Conservation (phyloP, 1,140 invertebrate species). For the Epicauta chinensis region DNA sequence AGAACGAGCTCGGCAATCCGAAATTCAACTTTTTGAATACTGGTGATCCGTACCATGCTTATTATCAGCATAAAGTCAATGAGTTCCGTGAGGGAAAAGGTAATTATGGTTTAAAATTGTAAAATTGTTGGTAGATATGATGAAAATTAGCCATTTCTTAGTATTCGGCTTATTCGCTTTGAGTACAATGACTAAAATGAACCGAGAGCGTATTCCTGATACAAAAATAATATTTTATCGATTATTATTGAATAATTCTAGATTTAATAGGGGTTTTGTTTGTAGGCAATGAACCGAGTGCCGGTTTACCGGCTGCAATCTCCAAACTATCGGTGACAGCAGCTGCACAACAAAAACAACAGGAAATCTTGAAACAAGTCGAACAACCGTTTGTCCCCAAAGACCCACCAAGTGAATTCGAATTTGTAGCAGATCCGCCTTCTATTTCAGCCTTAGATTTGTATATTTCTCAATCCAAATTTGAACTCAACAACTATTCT, state of each 20-base stretch:
- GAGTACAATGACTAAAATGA: conserved; percentile 32
- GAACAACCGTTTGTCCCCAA: conserved; percentile 87
- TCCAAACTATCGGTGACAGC: conserved; percentile 54
- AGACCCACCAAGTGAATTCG: conserved; percentile 93
- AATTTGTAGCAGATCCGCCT: conserved; percentile 96
- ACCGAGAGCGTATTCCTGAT: conserved; percentile 29
- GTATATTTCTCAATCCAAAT: conserved; percentile 45
- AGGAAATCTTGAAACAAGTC: conserved; percentile 83
- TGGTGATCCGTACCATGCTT: conserved; percentile 97
- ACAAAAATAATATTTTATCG: background rate
- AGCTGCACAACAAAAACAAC: conserved; percentile 76
- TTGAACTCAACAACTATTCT: background rate
- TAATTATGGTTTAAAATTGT: conserved; percentile 33
- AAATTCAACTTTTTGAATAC: conserved; percentile 97
- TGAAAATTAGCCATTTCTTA: conserved; percentile 39
- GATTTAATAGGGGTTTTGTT: conserved; percentile 17
- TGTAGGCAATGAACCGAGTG: conserved; percentile 43
- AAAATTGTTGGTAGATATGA: conserved; percentile 22
- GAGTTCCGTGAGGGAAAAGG: conserved; percentile 90
- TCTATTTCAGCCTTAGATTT: conserved; percentile 98
- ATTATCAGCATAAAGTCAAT: conserved; percentile 97
- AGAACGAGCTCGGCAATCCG: conserved; percentile 95
- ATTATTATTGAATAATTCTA: background rate
- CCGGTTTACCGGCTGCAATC: conserved; percentile 37
- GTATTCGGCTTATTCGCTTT: conserved; percentile 33